Evolutionary conservation across 2,888 invertebrate species (phyloP).

Genomic region (Melanophora roralis): DNA sequence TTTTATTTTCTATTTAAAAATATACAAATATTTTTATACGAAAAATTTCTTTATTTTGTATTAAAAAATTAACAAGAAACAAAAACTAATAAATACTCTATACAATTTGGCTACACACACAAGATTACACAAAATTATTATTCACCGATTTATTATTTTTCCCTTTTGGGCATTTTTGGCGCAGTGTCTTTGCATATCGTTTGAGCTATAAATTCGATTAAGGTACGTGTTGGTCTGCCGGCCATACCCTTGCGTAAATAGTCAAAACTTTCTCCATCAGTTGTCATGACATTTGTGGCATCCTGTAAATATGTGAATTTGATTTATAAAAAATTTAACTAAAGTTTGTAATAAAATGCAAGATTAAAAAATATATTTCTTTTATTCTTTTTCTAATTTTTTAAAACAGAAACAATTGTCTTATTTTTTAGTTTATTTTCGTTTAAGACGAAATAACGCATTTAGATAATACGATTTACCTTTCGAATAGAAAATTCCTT

Average conservation of each 20-base stretch:
- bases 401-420: too few relatives aligned
- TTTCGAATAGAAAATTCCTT: too few relatives aligned
- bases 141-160: neutral
- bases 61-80: neutral
- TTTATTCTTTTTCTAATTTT: too few relatives aligned
- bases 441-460: too few relatives aligned
- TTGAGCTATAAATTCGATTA: constrained; percentile 84
- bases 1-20: neutral
- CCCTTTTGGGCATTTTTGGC: constrained; percentile 67
- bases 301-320: constrained; percentile 75
- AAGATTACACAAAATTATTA: too few relatives aligned
- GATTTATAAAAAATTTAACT: neutral
- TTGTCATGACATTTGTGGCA: constrained; percentile 86
- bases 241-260: constrained; percentile 84
- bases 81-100: constrained; percentile 27
- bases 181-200: constrained; percentile 76
- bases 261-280: constrained; percentile 81
- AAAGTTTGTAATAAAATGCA: too few relatives aligned
- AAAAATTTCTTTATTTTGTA: constrained; percentile 33
- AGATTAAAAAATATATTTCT: too few relatives aligned
- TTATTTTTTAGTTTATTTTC: too few relatives aligned
- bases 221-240: constrained; percentile 86
- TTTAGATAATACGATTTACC: too few relatives aligned
- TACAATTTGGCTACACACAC: constrained; percentile 31
- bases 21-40: too few relatives aligned